Conservation (phyloP, 2,113 vertebrate genomes). For the Motacilla alba region DNA sequence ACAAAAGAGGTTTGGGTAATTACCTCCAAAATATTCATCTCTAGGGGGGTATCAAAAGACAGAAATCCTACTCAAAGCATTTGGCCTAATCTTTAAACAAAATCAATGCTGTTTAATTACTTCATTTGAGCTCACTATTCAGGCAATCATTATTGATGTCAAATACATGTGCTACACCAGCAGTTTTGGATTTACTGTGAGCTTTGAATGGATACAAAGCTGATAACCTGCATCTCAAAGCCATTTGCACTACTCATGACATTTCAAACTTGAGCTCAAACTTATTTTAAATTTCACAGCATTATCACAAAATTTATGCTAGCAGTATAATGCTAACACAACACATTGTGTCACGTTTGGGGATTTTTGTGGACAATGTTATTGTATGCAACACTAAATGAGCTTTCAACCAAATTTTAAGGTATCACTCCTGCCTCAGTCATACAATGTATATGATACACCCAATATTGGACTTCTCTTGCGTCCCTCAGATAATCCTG, state of each 20-base stretch:
- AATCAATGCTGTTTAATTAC: background rate
- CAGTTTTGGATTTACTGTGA: background rate
- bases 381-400: background rate
- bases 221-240: background rate
- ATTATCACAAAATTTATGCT: background rate
- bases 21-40: background rate
- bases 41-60: background rate
- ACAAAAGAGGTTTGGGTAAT: background rate
- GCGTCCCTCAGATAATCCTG: background rate
- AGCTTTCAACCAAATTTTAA: background rate
- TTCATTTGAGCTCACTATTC: background rate
- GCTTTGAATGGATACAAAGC: background rate
- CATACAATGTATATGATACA: background rate
- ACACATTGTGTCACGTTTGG: background rate
- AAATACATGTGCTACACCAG: background rate
- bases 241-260: background rate
- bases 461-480: background rate
- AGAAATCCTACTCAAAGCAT: background rate
- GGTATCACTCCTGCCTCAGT: background rate
- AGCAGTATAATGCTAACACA: background rate
- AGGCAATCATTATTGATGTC: background rate
- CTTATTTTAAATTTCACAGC: background rate
- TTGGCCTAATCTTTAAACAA: background rate
- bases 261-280: background rate
- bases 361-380: background rate